phyloP scores from a whole-genome alignment of 1,140 invertebrate genomes.

The Latrodectus geometricus region DNA sequence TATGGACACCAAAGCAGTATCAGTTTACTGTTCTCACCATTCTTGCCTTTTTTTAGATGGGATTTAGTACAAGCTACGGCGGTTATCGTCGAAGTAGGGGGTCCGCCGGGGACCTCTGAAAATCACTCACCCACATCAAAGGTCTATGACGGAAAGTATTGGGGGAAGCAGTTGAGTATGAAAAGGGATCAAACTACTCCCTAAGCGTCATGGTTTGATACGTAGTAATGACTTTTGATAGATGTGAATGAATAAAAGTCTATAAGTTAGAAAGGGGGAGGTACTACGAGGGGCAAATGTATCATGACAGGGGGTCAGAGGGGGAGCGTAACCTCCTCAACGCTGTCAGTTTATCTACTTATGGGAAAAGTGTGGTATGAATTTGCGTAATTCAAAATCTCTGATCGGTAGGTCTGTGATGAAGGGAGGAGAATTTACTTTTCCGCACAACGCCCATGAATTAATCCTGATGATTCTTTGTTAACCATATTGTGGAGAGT shows the following conservation, averaged over 20 bases:
- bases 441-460: constrained; percentile 9
- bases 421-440: background rate
- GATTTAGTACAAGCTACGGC: constrained; percentile 45
- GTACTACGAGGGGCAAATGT: background rate
- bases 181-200: constrained; percentile 52
- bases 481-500: background rate
- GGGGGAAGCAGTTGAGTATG: constrained; percentile 6
- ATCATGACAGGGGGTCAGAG: background rate
- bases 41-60: constrained; percentile 22
- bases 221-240: constrained; percentile 57
- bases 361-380: constrained; percentile 2
- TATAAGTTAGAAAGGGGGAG: background rate
- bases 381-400: background rate
- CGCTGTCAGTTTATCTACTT: constrained; percentile 7
- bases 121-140: constrained; percentile 48
- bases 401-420: background rate
- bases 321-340: background rate
- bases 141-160: background rate
- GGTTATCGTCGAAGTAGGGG: constrained; percentile 37
- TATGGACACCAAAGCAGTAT: constrained; percentile 52
- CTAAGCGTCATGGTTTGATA: constrained; percentile 55
- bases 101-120: background rate
- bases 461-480: background rate
- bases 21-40: constrained; percentile 59
- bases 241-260: constrained; percentile 48